A percentile compares a stretch with the other conserved stretches of the same genome.
Evolutionary conservation across 2,113 vertebrate species (phyloP).

Genomic region (Mugil cephalus): DNA sequence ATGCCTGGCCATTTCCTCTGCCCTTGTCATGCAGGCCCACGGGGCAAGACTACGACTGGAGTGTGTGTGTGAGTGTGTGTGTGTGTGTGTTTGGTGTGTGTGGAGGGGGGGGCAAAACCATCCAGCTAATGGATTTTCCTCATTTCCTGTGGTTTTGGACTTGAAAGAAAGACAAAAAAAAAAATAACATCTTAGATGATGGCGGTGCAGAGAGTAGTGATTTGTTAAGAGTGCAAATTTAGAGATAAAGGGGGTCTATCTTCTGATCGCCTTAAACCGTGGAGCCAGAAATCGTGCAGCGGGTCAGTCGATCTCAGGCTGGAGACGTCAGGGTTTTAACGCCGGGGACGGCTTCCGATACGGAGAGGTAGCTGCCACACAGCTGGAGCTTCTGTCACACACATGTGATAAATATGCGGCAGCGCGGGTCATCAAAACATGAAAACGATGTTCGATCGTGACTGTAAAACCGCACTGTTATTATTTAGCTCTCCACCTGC

Average conservation of each 20-base stretch:
- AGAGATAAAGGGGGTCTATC: constrained; percentile 19
- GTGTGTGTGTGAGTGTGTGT: constrained; percentile 18
- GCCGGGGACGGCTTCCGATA: neutral
- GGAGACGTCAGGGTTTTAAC: no score
- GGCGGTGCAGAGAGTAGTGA: constrained; percentile 46
- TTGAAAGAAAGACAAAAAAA: constrained; percentile 51
- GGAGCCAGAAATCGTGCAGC: constrained; percentile 23
- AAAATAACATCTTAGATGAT: constrained; percentile 38
- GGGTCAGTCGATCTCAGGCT: neutral
- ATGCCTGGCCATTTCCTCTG: constrained; percentile 74
- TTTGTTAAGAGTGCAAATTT: constrained; percentile 63
- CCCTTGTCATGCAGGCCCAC: constrained; percentile 68
- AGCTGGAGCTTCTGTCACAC: neutral
- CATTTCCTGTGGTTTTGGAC: constrained; percentile 73
- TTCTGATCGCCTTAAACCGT: constrained; percentile 38
- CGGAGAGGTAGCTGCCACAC: neutral
- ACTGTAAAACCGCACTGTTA: no score
- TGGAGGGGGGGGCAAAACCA: constrained; percentile 39
- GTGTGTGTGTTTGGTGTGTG: neutral
- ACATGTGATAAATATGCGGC: neutral
- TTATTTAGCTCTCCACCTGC: no score
- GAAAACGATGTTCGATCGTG: no score
- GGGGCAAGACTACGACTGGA: constrained; percentile 50
- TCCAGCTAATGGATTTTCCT: constrained; percentile 75
- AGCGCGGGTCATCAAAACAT: no score